These are phyloP conservation scores for Drosophila watanabei DNA, from an alignment of 1,140 invertebrate genomes.

Conservation along the genomic window DNA sequence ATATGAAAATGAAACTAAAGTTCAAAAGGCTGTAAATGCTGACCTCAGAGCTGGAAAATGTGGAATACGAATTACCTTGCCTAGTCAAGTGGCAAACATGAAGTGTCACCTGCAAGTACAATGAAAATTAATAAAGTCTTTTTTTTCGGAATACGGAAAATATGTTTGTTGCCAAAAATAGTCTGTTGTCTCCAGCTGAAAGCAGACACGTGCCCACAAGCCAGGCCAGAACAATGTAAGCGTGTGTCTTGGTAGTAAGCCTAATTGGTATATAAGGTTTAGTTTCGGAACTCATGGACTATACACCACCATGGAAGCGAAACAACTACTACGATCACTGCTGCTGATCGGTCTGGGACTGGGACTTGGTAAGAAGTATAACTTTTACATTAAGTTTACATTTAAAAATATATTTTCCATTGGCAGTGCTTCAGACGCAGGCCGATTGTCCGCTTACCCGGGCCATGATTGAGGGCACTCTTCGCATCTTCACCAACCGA, in stretches of 20 bases:
- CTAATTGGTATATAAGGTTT: constrained; percentile 27
- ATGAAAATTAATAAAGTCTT: constrained; percentile 36
- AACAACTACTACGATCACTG: constrained; percentile 14
- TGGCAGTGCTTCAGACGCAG: constrained; percentile 26
- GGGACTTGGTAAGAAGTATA: constrained; percentile 18
- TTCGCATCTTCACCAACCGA: constrained; percentile 41
- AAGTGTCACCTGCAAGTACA: constrained; percentile 20
- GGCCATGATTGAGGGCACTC: constrained; percentile 47
- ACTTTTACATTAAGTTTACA: not conserved
- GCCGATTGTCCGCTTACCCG: constrained; percentile 39
- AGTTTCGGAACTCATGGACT: not conserved
- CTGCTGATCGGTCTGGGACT: constrained; percentile 26
- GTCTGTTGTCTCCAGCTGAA: constrained; percentile 23
- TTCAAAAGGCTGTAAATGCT: constrained; percentile 24
- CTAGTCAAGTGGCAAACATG: constrained; percentile 21
- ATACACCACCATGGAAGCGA: constrained; percentile 27
- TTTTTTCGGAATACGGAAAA: constrained; percentile 1
- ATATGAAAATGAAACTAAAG: not conserved
- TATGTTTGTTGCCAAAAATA: constrained; percentile 40
- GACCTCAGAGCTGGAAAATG: constrained; percentile 11
- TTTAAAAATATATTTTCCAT: not conserved
- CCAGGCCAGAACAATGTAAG: constrained; percentile 18
- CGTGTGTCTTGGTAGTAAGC: not conserved
- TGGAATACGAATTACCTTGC: constrained; percentile 22
- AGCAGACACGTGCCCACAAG: constrained; percentile 4